These are phyloP conservation scores for Eubucco bourcierii DNA, from an alignment of 2,113 vertebrate species.

Conservation along the genomic window DNA sequence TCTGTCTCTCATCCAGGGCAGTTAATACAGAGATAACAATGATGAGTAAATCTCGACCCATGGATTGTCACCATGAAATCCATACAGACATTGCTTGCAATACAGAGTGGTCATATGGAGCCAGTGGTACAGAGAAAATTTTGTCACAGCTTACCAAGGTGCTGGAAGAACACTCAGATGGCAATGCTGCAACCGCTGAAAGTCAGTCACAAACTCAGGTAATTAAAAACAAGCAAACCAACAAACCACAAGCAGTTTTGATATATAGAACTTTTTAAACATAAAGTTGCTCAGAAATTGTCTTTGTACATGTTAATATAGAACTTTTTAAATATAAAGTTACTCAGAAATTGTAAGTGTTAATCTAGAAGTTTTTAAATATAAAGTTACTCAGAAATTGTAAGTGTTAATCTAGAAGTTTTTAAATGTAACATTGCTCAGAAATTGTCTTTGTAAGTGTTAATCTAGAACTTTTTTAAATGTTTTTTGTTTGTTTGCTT, in stretches of 20 bases:
- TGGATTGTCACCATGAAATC: background rate
- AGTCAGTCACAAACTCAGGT: constrained; percentile 55
- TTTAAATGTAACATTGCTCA: background rate
- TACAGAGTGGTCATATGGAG: background rate
- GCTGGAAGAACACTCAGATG: background rate
- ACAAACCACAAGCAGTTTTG: background rate
- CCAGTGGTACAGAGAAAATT: background rate
- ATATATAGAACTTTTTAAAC: background rate
- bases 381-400: background rate
- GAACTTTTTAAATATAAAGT: too few relatives aligned
- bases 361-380: background rate
- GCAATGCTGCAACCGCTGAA: background rate
- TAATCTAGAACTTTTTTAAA: background rate
- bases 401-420: too few relatives aligned
- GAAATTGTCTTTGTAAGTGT: background rate
- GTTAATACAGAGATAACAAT: constrained; percentile 64
- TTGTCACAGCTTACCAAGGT: background rate
- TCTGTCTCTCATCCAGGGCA: constrained; percentile 16
- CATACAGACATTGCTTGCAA: constrained; percentile 28
- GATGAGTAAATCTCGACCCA: background rate
- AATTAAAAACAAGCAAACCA: background rate
- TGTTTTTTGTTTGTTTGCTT: background rate
- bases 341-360: background rate
- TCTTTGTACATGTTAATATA: background rate
- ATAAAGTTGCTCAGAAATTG: background rate